phyloP scores from a whole-genome alignment of 37 sponge, comb jelly and placozoan species.

The Spongilla lacustris region DNA sequence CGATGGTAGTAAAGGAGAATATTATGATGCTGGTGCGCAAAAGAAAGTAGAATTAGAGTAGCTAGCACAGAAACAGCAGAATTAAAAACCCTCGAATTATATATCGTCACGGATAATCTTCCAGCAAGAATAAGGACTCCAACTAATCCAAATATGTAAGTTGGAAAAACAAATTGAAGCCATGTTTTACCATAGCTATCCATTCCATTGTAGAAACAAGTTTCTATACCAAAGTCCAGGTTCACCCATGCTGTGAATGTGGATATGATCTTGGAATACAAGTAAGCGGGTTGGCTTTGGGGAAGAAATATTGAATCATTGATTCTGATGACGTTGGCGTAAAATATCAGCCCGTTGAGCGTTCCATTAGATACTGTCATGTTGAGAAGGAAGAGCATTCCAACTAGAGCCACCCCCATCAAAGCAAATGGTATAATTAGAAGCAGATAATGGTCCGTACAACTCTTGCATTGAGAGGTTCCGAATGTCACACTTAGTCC shows the following conservation, averaged over 20 bases:
- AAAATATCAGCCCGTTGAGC: constrained; percentile 12
- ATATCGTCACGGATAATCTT: neutral
- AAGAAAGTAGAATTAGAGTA: constrained; percentile 26
- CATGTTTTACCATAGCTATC: constrained; percentile 10
- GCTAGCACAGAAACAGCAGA: constrained; percentile 16
- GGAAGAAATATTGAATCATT: constrained; percentile 1
- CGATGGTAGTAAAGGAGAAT: neutral
- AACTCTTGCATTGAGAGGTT: neutral
- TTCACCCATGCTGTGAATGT: constrained; percentile 31
- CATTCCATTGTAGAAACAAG: constrained; percentile 45
- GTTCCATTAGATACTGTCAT: constrained; percentile 11
- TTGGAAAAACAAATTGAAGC: constrained; percentile 23
- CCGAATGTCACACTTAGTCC: constrained; percentile 5
- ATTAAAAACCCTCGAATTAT: neutral
- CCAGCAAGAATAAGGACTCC: constrained; percentile 7
- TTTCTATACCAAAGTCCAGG: constrained; percentile 27
- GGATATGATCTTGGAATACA: neutral
- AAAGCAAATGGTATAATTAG: neutral
- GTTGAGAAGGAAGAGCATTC: neutral
- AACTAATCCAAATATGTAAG: neutral
- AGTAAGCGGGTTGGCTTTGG: neutral
- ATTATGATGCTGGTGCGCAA: neutral
- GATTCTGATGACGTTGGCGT: constrained; percentile 12
- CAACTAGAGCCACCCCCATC: constrained; percentile 9
- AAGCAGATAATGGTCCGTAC: constrained; percentile 7